These are phyloP conservation scores for Lycodopsis pacificus DNA, from an alignment of 2,797 vertebrate genomes.

Conservation along the genomic window DNA sequence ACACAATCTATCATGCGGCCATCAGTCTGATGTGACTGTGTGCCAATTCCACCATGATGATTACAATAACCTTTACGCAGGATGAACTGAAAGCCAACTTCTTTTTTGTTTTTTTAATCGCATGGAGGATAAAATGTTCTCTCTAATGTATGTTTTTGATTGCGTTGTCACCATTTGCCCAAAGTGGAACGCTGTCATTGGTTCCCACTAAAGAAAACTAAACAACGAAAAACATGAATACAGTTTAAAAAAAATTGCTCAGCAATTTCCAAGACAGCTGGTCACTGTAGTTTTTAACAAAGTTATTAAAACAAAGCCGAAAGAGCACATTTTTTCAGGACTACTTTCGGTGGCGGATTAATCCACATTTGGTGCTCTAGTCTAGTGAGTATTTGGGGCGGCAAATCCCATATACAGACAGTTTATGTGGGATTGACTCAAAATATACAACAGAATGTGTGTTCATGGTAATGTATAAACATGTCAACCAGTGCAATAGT, in stretches of 20 bases:
- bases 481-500: background rate
- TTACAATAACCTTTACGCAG: background rate
- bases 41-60: background rate
- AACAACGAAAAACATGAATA: background rate
- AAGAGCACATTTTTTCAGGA: background rate
- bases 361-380: background rate
- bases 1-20: slow-evolving; percentile 62
- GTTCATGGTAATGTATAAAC: background rate
- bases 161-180: background rate
- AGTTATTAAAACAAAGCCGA: background rate
- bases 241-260: background rate
- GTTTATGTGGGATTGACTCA: background rate
- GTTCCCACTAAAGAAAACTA: no score
- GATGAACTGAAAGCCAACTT: slow-evolving; percentile 10
- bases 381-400: background rate
- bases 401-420: background rate
- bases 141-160: slow-evolving; percentile 11
- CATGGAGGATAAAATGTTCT: background rate
- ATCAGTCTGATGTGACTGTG: slow-evolving; percentile 28
- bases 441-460: background rate
- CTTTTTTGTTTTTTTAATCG: slow-evolving; percentile 16
- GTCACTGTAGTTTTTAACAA: background rate
- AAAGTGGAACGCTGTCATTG: background rate
- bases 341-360: background rate
- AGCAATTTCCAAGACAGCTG: background rate